Percentiles rank a stretch among this genome's conserved stretches.
Evolutionary conservation across 2,888 invertebrate genomes (phyloP).

Genomic region (Drosophila mayaguana): DNA sequence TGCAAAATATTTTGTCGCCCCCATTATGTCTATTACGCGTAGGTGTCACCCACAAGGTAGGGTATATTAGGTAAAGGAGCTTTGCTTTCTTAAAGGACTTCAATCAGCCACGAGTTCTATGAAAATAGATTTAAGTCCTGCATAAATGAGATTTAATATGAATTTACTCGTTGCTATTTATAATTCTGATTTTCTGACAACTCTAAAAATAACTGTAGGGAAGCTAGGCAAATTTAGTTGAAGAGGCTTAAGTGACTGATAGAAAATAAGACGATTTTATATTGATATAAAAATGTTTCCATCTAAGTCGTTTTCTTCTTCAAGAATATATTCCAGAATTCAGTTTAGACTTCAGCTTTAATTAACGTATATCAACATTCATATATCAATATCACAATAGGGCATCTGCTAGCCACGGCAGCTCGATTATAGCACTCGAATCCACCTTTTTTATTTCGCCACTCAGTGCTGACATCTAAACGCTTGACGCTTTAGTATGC

Average conservation of each 20-base stretch:
- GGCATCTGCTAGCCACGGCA: not conserved
- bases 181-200: no score
- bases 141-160: not conserved
- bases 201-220: not conserved
- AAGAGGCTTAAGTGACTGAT: not conserved
- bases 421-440: not conserved
- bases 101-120: not conserved
- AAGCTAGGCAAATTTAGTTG: not conserved
- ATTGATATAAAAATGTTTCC: not conserved
- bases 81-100: not conserved
- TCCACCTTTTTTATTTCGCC: constrained; percentile 12
- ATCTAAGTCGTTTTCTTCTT: not conserved
- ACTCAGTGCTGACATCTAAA: constrained; percentile 73
- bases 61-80: constrained; percentile 16
- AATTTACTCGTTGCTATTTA: not conserved
- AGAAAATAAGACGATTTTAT: not conserved
- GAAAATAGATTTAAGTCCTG: constrained; percentile 1
- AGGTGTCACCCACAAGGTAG: constrained; percentile 15
- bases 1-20: constrained; percentile 56
- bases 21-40: constrained; percentile 39
- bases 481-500: constrained; percentile 77
- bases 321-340: no score
- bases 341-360: no score
- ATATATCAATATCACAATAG: not conserved
- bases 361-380: not conserved